Evolutionary conservation across 2,797 vertebrate species (phyloP).

Genomic region (Spea hammondii): DNA sequence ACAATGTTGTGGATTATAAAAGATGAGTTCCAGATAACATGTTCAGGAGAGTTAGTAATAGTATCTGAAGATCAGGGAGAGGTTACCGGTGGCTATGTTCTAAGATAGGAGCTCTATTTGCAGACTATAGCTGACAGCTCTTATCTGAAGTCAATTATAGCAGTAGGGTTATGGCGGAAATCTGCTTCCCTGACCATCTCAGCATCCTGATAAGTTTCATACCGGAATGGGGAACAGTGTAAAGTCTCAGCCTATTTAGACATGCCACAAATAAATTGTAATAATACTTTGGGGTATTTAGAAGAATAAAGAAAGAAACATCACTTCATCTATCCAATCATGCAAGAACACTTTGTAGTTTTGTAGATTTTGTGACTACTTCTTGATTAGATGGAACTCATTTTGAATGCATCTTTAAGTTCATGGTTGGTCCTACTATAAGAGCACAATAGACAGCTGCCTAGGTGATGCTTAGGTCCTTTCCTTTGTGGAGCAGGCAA

Average conservation of each 20-base stretch:
- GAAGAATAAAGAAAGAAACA: too few relatives aligned
- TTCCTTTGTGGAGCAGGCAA: too few relatives aligned
- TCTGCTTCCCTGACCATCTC: not conserved
- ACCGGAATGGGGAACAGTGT: not conserved
- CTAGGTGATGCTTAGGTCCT: too few relatives aligned
- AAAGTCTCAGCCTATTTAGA: not conserved
- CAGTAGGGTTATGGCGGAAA: not conserved
- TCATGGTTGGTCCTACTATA: too few relatives aligned
- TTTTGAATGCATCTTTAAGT: too few relatives aligned
- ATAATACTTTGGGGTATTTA: too few relatives aligned
- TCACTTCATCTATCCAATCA: too few relatives aligned
- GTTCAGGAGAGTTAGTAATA: not conserved
- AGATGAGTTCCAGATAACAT: not conserved
- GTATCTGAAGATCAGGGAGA: constrained; percentile 1
- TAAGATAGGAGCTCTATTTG: constrained; percentile 19
- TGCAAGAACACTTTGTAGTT: too few relatives aligned
- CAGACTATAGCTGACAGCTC: constrained; percentile 17
- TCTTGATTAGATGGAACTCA: too few relatives aligned
- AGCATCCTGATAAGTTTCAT: not conserved
- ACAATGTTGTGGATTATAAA: too few relatives aligned
- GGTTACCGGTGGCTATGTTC: constrained; percentile 1
- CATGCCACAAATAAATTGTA: not conserved
- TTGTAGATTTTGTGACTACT: too few relatives aligned
- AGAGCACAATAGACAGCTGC: too few relatives aligned
- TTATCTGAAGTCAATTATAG: not conserved